Evolutionary conservation across 2,888 invertebrate species (phyloP).

Genomic region (Drosophila pseudotalamancana): DNA sequence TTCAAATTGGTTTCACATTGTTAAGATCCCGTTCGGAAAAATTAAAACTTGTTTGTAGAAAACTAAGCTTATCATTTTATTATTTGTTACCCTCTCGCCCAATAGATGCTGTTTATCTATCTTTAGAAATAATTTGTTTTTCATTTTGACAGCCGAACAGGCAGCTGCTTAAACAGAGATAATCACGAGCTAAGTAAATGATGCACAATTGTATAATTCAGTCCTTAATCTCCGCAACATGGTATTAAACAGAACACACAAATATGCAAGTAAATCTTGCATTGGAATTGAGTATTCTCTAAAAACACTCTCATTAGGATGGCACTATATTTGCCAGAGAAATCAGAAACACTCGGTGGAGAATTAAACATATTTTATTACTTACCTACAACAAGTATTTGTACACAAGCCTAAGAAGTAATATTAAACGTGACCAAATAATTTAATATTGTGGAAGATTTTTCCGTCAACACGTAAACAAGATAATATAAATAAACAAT

Average conservation of each 20-base stretch:
- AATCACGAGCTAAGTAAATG: slow-evolving; percentile 22
- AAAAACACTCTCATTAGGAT: slow-evolving; percentile 31
- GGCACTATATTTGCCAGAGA: slow-evolving; percentile 38
- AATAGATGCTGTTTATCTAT: not conserved
- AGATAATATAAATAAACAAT: slow-evolving; percentile 33
- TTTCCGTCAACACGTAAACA: slow-evolving; percentile 49
- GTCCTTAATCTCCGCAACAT: slow-evolving; percentile 28
- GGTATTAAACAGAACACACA: slow-evolving; percentile 24
- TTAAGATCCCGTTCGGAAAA: slow-evolving; percentile 1
- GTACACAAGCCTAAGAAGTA: slow-evolving; percentile 71
- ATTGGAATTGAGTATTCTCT: slow-evolving; percentile 69
- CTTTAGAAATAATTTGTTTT: not conserved
- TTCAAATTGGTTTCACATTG: slow-evolving; percentile 44
- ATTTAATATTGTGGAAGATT: slow-evolving; percentile 73
- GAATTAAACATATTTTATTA: slow-evolving; percentile 75
- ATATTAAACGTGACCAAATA: slow-evolving; percentile 78
- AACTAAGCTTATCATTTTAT: not conserved
- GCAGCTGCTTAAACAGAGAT: slow-evolving; percentile 34
- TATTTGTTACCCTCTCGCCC: not conserved
- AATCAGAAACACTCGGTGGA: slow-evolving; percentile 40
- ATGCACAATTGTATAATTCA: slow-evolving; percentile 35
- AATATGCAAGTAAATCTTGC: slow-evolving; percentile 29
- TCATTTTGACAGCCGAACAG: not conserved
- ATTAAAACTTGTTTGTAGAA: not conserved
- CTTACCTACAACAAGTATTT: slow-evolving; percentile 78